These are phyloP conservation scores for Ficedula albicollis DNA, from an alignment of 2,797 vertebrate genomes.

Conservation along the genomic window DNA sequence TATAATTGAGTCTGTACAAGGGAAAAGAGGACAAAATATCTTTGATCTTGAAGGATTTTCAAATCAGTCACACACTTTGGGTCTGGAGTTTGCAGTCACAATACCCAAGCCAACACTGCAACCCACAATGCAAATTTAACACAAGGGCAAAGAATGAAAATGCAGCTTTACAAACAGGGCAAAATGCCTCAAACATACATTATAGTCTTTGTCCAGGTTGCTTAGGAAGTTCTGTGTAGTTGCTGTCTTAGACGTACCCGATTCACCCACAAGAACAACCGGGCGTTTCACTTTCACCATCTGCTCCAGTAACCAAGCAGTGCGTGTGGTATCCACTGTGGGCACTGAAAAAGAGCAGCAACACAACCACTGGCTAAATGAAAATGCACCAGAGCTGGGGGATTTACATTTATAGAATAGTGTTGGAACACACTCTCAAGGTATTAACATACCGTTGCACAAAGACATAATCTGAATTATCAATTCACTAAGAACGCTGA, in stretches of 20 bases:
- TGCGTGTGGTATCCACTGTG: conserved; percentile 90
- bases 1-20: neutral
- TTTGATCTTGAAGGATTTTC: neutral
- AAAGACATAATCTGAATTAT: neutral
- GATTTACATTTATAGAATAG: neutral
- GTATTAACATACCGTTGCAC: neutral
- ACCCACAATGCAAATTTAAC: neutral
- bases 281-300: conserved; percentile 90
- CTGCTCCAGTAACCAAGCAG: conserved; percentile 89
- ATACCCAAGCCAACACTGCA: neutral
- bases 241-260: conserved; percentile 95
- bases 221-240: conserved; percentile 92
- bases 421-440: neutral
- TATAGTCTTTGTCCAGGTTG: conserved; percentile 78
- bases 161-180: neutral
- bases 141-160: neutral
- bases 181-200: conserved; percentile 72
- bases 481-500: neutral
- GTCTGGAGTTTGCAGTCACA: neutral
- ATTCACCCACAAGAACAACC: conserved; percentile 91
- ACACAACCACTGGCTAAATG: neutral
- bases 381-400: neutral
- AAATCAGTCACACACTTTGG: neutral
- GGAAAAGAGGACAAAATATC: neutral
- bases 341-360: conserved; percentile 80